These are phyloP conservation scores for Geotrypetes seraphini DNA, from an alignment of 2,797 vertebrate genomes.

Conservation along the genomic window DNA sequence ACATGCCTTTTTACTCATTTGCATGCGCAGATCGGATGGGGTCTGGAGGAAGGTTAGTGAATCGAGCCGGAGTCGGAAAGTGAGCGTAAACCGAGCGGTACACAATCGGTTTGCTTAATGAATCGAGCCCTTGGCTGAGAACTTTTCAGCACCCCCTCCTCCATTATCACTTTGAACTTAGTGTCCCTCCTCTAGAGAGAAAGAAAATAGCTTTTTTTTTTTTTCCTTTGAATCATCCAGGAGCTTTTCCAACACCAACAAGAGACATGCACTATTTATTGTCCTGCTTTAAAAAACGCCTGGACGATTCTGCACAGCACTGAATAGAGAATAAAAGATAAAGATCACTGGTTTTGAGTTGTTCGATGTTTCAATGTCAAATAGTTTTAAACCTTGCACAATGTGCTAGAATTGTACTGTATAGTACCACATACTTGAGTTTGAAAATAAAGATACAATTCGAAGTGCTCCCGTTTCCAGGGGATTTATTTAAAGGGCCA, in stretches of 20 bases:
- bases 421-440: slow-evolving; percentile 72
- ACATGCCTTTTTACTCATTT: too few species aligned
- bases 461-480: slow-evolving; percentile 20
- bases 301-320: slow-evolving; percentile 47
- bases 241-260: too few species aligned
- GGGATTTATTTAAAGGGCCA: background rate
- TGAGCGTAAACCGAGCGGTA: too few species aligned
- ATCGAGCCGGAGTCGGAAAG: too few species aligned
- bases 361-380: slow-evolving; percentile 45
- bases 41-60: too few species aligned
- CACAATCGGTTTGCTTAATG: too few species aligned
- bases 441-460: slow-evolving; percentile 82
- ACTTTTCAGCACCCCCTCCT: too few species aligned
- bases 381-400: slow-evolving; percentile 58
- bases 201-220: background rate
- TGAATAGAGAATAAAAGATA: slow-evolving; percentile 41
- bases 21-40: too few species aligned
- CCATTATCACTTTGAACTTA: slow-evolving; percentile 12
- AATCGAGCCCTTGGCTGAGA: too few species aligned
- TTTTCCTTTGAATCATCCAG: too few species aligned
- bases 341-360: slow-evolving; percentile 55
- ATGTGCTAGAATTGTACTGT: slow-evolving; percentile 65
- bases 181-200: slow-evolving; percentile 10
- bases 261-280: slow-evolving; percentile 74
- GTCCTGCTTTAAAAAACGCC: slow-evolving; percentile 42